These are phyloP conservation scores for Gerris buenoi DNA, from an alignment of 1,140 invertebrate genomes.

Conservation along the genomic window DNA sequence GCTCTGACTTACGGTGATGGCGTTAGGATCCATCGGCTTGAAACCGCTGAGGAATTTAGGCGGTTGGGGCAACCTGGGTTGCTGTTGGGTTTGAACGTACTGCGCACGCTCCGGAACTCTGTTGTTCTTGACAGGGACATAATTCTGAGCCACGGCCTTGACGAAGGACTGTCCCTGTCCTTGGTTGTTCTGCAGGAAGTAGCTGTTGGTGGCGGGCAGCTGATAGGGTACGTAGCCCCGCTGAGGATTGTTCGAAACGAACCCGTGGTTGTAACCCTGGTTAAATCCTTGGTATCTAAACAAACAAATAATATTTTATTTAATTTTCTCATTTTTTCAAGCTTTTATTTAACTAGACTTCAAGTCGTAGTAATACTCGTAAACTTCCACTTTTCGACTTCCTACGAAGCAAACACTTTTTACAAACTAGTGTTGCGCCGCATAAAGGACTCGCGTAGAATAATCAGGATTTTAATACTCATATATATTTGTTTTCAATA, in stretches of 20 bases:
- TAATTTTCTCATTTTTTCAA: too few species aligned
- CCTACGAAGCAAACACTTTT: too few species aligned
- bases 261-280: background rate
- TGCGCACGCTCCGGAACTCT: background rate
- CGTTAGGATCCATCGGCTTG: background rate
- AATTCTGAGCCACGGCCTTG: slow-evolving; percentile 17
- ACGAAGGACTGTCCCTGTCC: background rate
- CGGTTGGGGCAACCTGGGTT: background rate
- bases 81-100: background rate
- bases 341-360: too few species aligned
- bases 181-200: background rate
- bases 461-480: too few species aligned
- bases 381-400: too few species aligned
- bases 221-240: background rate
- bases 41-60: background rate
- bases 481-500: too few species aligned
- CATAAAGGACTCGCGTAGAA: too few species aligned
- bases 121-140: slow-evolving; percentile 11
- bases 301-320: background rate
- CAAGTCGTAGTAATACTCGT: too few species aligned
- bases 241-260: slow-evolving; percentile 3
- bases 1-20: slow-evolving; percentile 17
- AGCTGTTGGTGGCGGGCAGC: background rate
- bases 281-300: background rate
- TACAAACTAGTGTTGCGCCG: too few species aligned